phyloP scores from a whole-genome alignment of 1,140 invertebrate species.

The Armadillidium nasatum region DNA sequence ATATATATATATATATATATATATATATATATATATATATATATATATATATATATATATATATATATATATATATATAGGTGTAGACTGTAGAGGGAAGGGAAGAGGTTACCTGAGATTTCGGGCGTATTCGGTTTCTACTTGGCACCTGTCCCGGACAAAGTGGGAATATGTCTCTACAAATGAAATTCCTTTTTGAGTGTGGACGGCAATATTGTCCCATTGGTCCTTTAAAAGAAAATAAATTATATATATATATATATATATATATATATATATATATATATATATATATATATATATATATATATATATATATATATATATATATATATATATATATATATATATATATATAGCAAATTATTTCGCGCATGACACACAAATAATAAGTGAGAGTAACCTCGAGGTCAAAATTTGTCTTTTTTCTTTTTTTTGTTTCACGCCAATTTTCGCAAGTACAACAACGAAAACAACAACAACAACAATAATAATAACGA shows the following conservation, averaged over 20 bases:
- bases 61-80: not conserved
- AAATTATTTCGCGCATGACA: too few relatives aligned
- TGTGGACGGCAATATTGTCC: conserved; percentile 89
- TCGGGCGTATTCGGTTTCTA: conserved; percentile 92
- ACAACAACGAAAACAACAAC: too few relatives aligned
- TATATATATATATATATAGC: too few relatives aligned
- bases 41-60: conserved; percentile 15
- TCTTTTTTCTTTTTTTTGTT: too few relatives aligned
- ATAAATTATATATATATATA: not conserved
- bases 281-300: too few relatives aligned
- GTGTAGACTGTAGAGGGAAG: not conserved
- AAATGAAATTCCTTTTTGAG: conserved; percentile 95
- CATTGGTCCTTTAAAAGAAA: conserved; percentile 95
- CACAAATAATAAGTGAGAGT: too few relatives aligned
- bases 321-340: too few relatives aligned
- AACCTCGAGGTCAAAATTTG: too few relatives aligned
- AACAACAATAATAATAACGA: too few relatives aligned
- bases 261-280: too few relatives aligned
- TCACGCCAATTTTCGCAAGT: too few relatives aligned
- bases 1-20: conserved; percentile 13
- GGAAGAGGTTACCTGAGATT: conserved; percentile 75
- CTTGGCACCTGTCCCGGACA: conserved; percentile 83
- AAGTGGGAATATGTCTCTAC: conserved; percentile 92
- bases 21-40: conserved; percentile 15
- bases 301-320: too few relatives aligned